A percentile compares a stretch with the other conserved stretches of the same genome.
These are phyloP conservation scores for Apis laboriosa DNA, from an alignment of 1,140 invertebrate species.

Conservation along the genomic window DNA sequence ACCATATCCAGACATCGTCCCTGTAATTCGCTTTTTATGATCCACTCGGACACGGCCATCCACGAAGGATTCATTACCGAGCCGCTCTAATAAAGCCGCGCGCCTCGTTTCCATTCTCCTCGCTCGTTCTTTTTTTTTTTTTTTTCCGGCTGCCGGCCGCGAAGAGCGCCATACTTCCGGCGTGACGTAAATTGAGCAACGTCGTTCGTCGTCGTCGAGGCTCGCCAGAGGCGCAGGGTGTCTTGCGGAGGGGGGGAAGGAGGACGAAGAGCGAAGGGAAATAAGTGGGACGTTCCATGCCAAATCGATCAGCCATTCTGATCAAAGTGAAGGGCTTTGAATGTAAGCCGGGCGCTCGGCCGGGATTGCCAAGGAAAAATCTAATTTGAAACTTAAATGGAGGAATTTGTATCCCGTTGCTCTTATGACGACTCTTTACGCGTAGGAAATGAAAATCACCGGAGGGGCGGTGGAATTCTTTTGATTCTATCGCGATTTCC, in stretches of 20 bases:
- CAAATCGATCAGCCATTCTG: constrained; percentile 66
- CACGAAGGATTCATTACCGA: constrained; percentile 58
- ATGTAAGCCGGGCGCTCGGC: constrained; percentile 53
- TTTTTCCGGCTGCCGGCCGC: neutral
- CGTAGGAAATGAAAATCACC: constrained; percentile 60
- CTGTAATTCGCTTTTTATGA: constrained; percentile 57
- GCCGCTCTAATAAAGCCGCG: constrained; percentile 52
- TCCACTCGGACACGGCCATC: constrained; percentile 31
- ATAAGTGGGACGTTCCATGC: constrained; percentile 63
- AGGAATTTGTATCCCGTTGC: constrained; percentile 65
- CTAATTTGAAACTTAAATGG: constrained; percentile 68
- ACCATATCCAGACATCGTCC: neutral
- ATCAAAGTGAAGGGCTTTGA: constrained; percentile 58
- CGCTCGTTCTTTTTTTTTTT: neutral
- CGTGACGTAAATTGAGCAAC: constrained; percentile 61
- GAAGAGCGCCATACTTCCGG: constrained; percentile 47
- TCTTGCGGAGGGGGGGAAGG: neutral
- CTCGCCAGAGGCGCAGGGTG: constrained; percentile 20
- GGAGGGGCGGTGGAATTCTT: neutral
- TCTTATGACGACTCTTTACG: constrained; percentile 61
- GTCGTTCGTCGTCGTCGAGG: constrained; percentile 38
- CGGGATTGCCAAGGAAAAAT: constrained; percentile 64
- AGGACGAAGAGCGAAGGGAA: constrained; percentile 32
- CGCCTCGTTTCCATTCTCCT: constrained; percentile 45
- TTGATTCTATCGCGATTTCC: constrained; percentile 24